These are phyloP conservation scores for Mesaphorura yosii DNA, from an alignment of 1,140 invertebrate genomes.

Conservation along the genomic window DNA sequence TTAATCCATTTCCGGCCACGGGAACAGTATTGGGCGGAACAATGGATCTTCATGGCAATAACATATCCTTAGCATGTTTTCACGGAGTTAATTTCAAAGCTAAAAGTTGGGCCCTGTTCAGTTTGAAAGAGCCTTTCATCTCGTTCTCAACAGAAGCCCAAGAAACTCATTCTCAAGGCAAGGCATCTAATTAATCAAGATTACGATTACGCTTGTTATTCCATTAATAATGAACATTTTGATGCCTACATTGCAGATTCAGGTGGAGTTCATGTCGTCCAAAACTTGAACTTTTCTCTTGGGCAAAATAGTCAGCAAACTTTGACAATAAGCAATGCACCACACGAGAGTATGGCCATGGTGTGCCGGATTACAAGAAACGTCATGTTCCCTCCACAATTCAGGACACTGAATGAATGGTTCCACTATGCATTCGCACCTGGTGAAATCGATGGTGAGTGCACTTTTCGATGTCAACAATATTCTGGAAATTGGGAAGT, in stretches of 20 bases:
- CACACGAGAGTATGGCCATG: constrained; percentile 74
- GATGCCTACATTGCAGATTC: constrained; percentile 17
- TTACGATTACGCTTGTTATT: not conserved
- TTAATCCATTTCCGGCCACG: constrained; percentile 49
- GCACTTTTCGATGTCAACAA: not conserved
- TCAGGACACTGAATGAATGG: constrained; percentile 87
- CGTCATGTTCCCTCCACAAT: constrained; percentile 86
- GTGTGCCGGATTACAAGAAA: constrained; percentile 82
- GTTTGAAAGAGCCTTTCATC: constrained; percentile 84
- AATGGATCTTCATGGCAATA: constrained; percentile 75
- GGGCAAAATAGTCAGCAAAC: constrained; percentile 56
- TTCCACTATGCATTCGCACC: constrained; percentile 91
- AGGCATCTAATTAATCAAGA: not conserved
- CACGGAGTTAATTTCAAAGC: constrained; percentile 95
- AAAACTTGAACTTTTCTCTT: constrained; percentile 77
- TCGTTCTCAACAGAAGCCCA: constrained; percentile 91
- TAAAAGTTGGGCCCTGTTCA: constrained; percentile 93
- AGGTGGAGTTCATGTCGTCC: constrained; percentile 60
- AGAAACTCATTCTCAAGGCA: constrained; percentile 56
- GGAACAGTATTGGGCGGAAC: constrained; percentile 84
- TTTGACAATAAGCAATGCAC: constrained; percentile 31
- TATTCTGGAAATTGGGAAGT: too few relatives aligned
- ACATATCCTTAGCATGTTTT: constrained; percentile 91
- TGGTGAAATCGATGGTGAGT: constrained; percentile 79
- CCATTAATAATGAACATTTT: constrained; percentile 2